phyloP scores from a whole-genome alignment of 92 coral and sea anemone genomes.

The Porites lobata region DNA sequence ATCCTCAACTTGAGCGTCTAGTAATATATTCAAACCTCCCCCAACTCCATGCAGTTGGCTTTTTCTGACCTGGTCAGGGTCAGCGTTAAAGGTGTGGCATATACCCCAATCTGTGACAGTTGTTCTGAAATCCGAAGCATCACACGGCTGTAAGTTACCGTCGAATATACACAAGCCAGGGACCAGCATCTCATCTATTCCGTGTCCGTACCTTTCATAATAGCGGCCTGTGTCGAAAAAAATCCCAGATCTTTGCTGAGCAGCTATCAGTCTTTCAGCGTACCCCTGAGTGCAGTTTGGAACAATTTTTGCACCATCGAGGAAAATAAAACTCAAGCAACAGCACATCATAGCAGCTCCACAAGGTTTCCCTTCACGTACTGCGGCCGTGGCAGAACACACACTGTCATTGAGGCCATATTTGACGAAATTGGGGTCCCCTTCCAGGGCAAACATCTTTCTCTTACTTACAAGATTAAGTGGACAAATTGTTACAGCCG shows the following conservation, averaged over 20 bases:
- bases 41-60: not conserved
- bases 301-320: slow-evolving; percentile 3
- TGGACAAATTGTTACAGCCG: slow-evolving; percentile 77
- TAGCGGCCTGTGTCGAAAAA: slow-evolving; percentile 32
- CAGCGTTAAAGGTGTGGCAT: slow-evolving; percentile 54
- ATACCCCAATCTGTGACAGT: slow-evolving; percentile 25
- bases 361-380: slow-evolving; percentile 72
- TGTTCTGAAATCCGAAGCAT: not conserved
- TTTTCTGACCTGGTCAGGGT: not conserved
- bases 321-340: slow-evolving; percentile 26
- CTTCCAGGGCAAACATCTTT: slow-evolving; percentile 65
- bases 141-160: slow-evolving; percentile 1
- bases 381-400: slow-evolving; percentile 69
- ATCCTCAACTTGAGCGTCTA: slow-evolving; percentile 25
- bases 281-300: slow-evolving; percentile 47
- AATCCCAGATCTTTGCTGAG: slow-evolving; percentile 15
- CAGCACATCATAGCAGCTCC: slow-evolving; percentile 81
- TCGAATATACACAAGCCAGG: slow-evolving; percentile 10
- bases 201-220: slow-evolving; percentile 32
- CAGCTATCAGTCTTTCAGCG: slow-evolving; percentile 13
- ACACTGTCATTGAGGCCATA: slow-evolving; percentile 73
- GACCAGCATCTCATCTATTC: slow-evolving; percentile 12
- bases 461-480: slow-evolving; percentile 55
- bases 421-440: slow-evolving; percentile 29
- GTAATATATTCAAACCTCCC: slow-evolving; percentile 34